These are phyloP conservation scores for Avahi laniger DNA, from an alignment of 2,797 vertebrate genomes.

Conservation along the genomic window DNA sequence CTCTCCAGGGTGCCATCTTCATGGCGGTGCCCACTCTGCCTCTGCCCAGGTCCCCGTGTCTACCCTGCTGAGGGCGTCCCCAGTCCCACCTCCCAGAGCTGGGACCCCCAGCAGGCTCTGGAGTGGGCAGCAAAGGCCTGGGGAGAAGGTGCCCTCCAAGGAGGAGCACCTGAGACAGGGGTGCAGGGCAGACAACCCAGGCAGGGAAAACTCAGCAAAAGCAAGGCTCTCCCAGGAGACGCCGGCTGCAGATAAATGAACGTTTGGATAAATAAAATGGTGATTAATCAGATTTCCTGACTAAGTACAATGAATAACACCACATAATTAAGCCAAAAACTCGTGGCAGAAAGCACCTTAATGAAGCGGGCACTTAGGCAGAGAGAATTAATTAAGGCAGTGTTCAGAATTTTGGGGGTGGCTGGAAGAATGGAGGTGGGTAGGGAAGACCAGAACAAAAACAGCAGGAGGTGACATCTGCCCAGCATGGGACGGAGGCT, in stretches of 20 bases:
- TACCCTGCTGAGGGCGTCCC: neutral
- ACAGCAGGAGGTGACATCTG: neutral
- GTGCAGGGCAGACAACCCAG: neutral
- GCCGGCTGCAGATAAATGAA: neutral
- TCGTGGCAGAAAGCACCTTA: constrained; percentile 54
- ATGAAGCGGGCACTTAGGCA: constrained; percentile 26
- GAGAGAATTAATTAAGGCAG: constrained; percentile 52
- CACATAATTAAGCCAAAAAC: constrained; percentile 40
- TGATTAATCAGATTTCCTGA: constrained; percentile 68
- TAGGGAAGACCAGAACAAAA: neutral
- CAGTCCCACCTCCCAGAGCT: neutral
- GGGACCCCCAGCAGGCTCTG: neutral
- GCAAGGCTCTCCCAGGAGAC: neutral
- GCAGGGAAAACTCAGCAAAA: neutral
- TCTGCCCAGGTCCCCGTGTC: neutral
- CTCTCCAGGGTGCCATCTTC: neutral
- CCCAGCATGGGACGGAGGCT: neutral
- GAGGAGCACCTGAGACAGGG: neutral
- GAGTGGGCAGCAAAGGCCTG: neutral
- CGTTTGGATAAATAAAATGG: constrained; percentile 44
- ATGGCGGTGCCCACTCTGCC: neutral
- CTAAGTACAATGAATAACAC: constrained; percentile 24
- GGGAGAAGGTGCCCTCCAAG: neutral
- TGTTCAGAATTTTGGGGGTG: neutral
- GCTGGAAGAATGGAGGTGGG: neutral